These are phyloP conservation scores for Eulemur rubriventer DNA, from an alignment of 2,797 vertebrate species.

Conservation along the genomic window DNA sequence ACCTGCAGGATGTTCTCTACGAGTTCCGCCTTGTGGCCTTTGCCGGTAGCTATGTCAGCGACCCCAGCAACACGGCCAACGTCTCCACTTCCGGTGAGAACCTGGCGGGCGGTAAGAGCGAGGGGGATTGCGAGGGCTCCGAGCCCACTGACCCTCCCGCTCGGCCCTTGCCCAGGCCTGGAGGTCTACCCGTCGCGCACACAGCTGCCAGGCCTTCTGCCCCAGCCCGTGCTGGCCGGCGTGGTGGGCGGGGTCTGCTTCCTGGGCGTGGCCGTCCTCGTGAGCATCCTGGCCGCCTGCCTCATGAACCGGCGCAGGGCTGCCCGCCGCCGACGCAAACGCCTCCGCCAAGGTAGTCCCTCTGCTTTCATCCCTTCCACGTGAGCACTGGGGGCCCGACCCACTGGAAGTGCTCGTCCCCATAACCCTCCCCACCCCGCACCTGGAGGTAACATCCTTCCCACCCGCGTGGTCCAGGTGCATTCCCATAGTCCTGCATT, in stretches of 20 bases:
- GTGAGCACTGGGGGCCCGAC: neutral
- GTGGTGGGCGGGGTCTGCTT: constrained; percentile 95
- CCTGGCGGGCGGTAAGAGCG: accelerated
- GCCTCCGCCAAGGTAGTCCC: constrained; percentile 84
- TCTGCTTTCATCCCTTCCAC: accelerated
- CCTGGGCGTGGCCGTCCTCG: constrained; percentile 92
- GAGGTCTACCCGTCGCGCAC: constrained; percentile 92
- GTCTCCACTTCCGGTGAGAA: constrained; percentile 92
- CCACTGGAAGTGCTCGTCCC: neutral
- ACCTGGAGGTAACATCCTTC: neutral
- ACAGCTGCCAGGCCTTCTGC: constrained; percentile 91
- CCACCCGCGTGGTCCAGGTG: neutral
- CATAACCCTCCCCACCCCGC: neutral
- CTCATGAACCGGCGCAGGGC: constrained; percentile 91
- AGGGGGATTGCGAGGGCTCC: neutral
- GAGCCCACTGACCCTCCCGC: neutral
- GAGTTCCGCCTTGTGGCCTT: constrained; percentile 94
- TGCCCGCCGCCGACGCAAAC: constrained; percentile 79
- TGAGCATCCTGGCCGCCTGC: constrained; percentile 93
- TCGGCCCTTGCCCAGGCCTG: constrained; percentile 88
- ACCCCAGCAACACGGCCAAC: constrained; percentile 92
- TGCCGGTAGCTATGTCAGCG: constrained; percentile 90
- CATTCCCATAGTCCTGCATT: neutral
- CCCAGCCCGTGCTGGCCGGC: constrained; percentile 93
- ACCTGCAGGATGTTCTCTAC: constrained; percentile 91